A percentile compares a stretch with the other conserved stretches of the same genome.
Conservation (phyloP, 2,888 invertebrate species). For the Autographa pulchrina region DNA sequence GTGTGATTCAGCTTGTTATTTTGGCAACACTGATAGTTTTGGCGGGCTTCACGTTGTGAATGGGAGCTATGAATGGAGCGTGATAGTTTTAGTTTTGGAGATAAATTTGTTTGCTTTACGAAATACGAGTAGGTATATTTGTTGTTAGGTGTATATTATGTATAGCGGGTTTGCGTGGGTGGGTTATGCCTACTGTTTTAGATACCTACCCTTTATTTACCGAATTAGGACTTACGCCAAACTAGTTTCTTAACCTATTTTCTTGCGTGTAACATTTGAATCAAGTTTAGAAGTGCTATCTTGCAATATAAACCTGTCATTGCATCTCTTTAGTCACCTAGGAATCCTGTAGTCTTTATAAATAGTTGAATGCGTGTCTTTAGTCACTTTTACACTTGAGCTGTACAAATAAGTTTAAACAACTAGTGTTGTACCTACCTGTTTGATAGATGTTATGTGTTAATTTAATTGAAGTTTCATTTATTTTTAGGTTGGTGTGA, state of each 20-base stretch:
- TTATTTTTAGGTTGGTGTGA: constrained; percentile 1
- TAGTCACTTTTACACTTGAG: neutral
- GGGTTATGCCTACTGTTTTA: constrained; percentile 40
- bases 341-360: neutral
- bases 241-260: constrained; percentile 13
- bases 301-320: neutral
- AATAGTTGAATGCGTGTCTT: neutral
- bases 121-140: constrained; percentile 47
- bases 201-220: constrained; percentile 40
- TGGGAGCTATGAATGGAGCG: constrained; percentile 72
- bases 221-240: constrained; percentile 21
- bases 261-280: neutral
- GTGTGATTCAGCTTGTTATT: constrained; percentile 73
- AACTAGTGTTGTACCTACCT: neutral
- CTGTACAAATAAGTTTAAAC: neutral
- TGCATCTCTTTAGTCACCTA: neutral
- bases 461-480: constrained; percentile 4
- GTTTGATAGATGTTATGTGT: constrained; percentile 2
- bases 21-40: constrained; percentile 78
- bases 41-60: constrained; percentile 70
- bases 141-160: constrained; percentile 19
- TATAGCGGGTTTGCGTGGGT: neutral
- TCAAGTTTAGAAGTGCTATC: constrained; percentile 1
- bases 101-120: constrained; percentile 54
- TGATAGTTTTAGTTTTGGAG: constrained; percentile 58